A percentile compares a stretch with the other conserved stretches of the same genome.
phyloP scores from a whole-genome alignment of 2,888 invertebrate species.

The Strigamia transsilvanica region DNA sequence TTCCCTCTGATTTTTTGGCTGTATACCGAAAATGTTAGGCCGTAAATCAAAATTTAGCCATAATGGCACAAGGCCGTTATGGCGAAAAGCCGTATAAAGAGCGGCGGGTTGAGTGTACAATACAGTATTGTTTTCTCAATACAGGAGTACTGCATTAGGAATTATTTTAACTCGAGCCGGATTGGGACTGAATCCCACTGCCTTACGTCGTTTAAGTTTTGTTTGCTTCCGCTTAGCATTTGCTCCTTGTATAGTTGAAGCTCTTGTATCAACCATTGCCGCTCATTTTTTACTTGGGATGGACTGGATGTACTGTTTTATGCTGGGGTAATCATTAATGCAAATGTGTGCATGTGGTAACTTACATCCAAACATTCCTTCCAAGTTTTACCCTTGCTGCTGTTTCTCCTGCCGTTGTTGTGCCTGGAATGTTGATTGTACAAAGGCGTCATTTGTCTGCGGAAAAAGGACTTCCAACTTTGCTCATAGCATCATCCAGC shows the following conservation, averaged over 20 bases:
- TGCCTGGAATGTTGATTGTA: conserved; percentile 87
- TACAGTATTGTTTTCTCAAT: conserved; percentile 60
- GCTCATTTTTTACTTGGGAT: conserved; percentile 78
- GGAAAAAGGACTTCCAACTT: conserved; percentile 92
- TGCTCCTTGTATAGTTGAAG: conserved; percentile 86
- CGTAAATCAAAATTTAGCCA: too few relatives aligned
- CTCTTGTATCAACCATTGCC: conserved; percentile 73
- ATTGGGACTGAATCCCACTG: conserved; percentile 87
- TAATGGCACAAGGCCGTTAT: too few relatives aligned
- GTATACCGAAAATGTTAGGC: too few relatives aligned
- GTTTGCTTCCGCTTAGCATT: conserved; percentile 80
- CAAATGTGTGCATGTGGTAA: not conserved
- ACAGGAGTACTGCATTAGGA: conserved; percentile 87
- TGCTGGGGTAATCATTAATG: conserved; percentile 72
- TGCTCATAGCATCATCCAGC: conserved; percentile 93
- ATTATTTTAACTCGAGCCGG: conserved; percentile 93
- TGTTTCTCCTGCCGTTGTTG: conserved; percentile 97
- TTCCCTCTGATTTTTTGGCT: too few relatives aligned
- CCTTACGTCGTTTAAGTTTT: conserved; percentile 79
- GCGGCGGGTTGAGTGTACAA: too few relatives aligned
- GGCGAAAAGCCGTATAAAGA: too few relatives aligned
- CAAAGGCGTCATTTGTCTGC: conserved; percentile 89
- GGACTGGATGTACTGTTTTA: conserved; percentile 85
- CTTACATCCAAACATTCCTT: not conserved
- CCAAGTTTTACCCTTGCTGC: conserved; percentile 81